Conservation (phyloP, 1,140 invertebrate genomes). For the Conus ventricosus region DNA sequence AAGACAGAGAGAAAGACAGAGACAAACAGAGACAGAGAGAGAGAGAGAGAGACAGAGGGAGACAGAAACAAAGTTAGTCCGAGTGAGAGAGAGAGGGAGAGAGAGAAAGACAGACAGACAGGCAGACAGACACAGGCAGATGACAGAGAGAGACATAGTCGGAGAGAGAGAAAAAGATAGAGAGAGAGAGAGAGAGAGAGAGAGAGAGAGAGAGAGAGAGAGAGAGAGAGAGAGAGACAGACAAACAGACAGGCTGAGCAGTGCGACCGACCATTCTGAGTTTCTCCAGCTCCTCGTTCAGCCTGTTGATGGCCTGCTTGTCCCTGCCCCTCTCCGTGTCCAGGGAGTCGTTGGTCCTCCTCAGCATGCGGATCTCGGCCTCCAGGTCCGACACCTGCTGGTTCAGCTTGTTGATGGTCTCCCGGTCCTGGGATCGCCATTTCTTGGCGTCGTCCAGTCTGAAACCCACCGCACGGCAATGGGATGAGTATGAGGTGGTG, state of each 20-base stretch:
- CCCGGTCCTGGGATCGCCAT: constrained; percentile 73
- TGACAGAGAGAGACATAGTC: no score
- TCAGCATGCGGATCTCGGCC: constrained; percentile 76
- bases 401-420: constrained; percentile 75
- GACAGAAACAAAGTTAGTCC: no score
- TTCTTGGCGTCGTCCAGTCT: constrained; percentile 76
- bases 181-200: neutral
- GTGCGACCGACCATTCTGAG: constrained; percentile 64
- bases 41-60: no score
- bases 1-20: no score
- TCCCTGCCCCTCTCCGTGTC: constrained; percentile 76
- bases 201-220: constrained; percentile 15
- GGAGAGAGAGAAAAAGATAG: neutral
- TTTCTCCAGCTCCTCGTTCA: constrained; percentile 76
- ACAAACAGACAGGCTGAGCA: neutral
- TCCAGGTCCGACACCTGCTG: constrained; percentile 77
- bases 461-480: constrained; percentile 38
- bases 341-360: constrained; percentile 75
- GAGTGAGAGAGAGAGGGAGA: neutral
- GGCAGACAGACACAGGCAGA: no score
- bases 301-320: constrained; percentile 72
- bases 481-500: no score
- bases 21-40: no score
- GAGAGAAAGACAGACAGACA: neutral
- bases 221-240: constrained; percentile 22